Percentiles rank a stretch among this genome's conserved stretches.
phyloP scores from a whole-genome alignment of 2,797 vertebrate species.

The Lutjanus campechanus region DNA sequence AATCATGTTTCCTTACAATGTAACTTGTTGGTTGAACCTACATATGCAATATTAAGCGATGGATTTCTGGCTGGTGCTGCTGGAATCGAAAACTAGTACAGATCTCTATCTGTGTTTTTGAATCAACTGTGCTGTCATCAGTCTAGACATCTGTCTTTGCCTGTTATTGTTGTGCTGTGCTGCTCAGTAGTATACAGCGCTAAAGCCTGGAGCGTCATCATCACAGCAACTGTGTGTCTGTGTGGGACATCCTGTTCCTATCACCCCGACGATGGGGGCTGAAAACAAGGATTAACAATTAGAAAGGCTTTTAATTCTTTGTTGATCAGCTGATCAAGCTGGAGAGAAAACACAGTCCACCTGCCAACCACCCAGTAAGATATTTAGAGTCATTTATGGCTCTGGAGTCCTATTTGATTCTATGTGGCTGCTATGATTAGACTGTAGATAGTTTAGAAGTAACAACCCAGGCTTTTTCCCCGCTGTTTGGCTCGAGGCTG shows the following conservation, averaged over 20 bases:
- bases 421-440: background rate
- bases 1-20: too few species aligned
- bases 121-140: constrained; percentile 50
- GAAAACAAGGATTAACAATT: constrained; percentile 53
- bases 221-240: constrained; percentile 47
- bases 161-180: constrained; percentile 47
- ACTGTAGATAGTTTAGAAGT: constrained; percentile 1
- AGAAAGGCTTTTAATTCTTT: constrained; percentile 45
- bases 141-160: constrained; percentile 67
- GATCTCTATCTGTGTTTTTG: constrained; percentile 57
- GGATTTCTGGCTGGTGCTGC: background rate
- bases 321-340: constrained; percentile 34
- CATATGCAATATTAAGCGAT: constrained; percentile 10
- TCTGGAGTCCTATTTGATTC: background rate
- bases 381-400: background rate
- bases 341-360: constrained; percentile 6
- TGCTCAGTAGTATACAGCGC: constrained; percentile 42
- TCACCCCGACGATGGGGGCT: constrained; percentile 27
- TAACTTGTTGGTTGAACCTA: background rate
- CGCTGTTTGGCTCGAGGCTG: constrained; percentile 30
- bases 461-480: constrained; percentile 31
- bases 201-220: constrained; percentile 53
- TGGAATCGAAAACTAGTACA: constrained; percentile 25
- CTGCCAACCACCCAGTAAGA: background rate
- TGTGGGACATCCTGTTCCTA: constrained; percentile 52